phyloP scores from a whole-genome alignment of 2,113 vertebrate species.

The Mirza zaza region DNA sequence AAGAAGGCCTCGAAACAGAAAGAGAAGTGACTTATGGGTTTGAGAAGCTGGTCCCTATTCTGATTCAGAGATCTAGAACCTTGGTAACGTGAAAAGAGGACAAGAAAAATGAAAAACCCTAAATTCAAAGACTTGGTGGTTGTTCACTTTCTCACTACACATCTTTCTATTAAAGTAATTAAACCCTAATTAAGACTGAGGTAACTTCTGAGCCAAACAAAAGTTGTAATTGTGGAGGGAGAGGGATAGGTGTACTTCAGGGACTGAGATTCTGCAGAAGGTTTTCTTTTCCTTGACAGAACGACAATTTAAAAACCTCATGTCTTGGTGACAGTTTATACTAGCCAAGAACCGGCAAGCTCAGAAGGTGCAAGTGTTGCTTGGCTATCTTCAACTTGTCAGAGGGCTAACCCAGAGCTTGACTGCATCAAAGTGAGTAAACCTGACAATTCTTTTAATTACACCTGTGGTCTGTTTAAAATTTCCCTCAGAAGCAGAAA shows the following conservation, averaged over 20 bases:
- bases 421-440: background rate
- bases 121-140: too few species aligned
- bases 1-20: too few species aligned
- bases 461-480: rapidly evolving
- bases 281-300: background rate
- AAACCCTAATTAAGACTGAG: too few species aligned
- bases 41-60: too few species aligned
- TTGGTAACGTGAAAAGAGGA: too few species aligned
- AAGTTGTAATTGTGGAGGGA: background rate
- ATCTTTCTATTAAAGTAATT: too few species aligned
- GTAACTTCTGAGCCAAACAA: background rate
- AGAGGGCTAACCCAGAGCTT: background rate
- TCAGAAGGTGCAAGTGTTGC: background rate
- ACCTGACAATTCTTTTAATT: background rate
- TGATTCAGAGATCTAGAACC: too few species aligned
- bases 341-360: background rate
- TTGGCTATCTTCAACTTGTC: background rate
- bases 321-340: rapidly evolving
- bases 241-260: background rate
- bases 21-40: too few species aligned
- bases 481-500: background rate
- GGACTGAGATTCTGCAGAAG: background rate
- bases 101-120: too few species aligned
- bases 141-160: too few species aligned
- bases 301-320: background rate